phyloP scores from a whole-genome alignment of 2,797 vertebrate species.

The Gallirallus australis region DNA sequence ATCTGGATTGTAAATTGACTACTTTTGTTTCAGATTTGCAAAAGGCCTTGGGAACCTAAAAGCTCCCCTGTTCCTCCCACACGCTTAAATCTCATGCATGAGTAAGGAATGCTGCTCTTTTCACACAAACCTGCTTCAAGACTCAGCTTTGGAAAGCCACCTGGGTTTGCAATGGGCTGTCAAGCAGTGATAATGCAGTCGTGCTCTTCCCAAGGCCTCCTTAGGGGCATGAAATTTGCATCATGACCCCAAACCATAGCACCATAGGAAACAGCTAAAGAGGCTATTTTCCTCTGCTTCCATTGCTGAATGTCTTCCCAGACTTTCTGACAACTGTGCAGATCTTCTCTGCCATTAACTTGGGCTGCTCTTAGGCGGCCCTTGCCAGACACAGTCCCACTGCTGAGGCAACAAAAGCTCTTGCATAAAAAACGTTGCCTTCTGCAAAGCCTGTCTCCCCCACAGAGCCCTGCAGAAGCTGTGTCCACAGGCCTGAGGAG shows the following conservation, averaged over 20 bases:
- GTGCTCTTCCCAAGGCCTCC: neutral
- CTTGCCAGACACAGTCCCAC: neutral
- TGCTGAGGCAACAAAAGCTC: neutral
- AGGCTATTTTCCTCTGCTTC: neutral
- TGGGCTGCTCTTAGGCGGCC: neutral
- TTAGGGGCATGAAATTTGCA: fast-evolving
- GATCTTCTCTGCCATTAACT: neutral
- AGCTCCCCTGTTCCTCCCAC: neutral
- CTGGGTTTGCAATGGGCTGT: neutral
- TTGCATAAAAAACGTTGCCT: neutral
- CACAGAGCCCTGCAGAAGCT: neutral
- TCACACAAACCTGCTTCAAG: neutral
- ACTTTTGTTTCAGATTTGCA: neutral
- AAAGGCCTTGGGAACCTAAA: neutral
- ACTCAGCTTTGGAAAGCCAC: neutral
- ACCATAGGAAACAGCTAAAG: neutral
- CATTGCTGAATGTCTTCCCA: neutral
- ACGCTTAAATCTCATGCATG: neutral
- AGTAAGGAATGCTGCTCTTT: neutral
- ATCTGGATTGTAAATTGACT: neutral
- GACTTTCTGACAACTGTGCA: neutral
- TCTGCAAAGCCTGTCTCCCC: neutral
- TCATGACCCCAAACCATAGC: neutral
- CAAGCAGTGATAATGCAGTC: neutral
- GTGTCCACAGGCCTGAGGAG: neutral